Evolutionary conservation across 1,140 invertebrate species (phyloP).

Genomic region (Cyclina sinensis): DNA sequence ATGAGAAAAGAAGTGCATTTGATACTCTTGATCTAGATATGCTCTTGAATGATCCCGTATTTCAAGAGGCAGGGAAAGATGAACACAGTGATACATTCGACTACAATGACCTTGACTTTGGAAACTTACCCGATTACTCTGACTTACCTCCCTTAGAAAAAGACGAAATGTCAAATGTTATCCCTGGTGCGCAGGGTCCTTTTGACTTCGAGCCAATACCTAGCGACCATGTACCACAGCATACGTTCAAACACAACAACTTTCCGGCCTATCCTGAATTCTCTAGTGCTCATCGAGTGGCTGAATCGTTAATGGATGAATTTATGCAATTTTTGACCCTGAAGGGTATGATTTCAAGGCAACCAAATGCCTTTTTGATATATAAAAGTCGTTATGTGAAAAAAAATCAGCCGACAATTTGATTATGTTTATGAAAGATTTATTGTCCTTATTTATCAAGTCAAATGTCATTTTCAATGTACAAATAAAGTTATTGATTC

Average conservation of each 20-base stretch:
- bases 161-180: constrained; percentile 24
- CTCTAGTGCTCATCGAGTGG: neutral
- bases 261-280: neutral
- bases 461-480: too few species aligned
- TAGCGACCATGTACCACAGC: neutral
- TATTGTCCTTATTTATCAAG: too few species aligned
- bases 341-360: neutral
- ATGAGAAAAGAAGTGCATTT: constrained; percentile 6
- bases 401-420: neutral
- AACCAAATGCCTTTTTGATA: neutral
- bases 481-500: too few species aligned
- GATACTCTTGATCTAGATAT: neutral
- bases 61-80: neutral
- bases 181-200: neutral
- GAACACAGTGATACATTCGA: neutral
- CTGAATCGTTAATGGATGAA: constrained; percentile 9
- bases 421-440: too few species aligned
- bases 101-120: neutral
- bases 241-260: neutral
- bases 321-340: constrained; percentile 24
- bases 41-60: neutral
- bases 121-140: neutral
- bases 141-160: neutral
- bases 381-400: neutral
- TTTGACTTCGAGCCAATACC: neutral